Percentiles rank a stretch among this genome's conserved stretches.
Conservation (phyloP, 2,888 invertebrate genomes). For the Drosophila peninsularis region DNA sequence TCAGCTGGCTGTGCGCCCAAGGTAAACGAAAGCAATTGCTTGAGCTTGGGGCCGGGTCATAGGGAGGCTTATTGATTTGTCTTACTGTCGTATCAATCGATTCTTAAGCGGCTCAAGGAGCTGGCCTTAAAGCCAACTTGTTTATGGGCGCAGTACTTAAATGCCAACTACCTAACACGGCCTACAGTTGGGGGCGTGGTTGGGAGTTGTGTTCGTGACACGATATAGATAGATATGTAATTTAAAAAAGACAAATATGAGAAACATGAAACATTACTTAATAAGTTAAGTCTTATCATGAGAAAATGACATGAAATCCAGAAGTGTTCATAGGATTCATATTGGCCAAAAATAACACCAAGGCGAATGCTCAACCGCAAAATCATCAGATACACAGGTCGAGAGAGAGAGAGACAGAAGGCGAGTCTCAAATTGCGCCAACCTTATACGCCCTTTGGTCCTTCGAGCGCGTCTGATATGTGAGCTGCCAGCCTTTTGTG, state of each 20-base stretch:
- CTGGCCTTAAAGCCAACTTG: constrained; percentile 43
- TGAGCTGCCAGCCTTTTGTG: constrained; percentile 29
- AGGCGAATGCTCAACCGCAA: constrained; percentile 23
- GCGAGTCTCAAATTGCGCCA: constrained; percentile 36
- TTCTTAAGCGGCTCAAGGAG: constrained; percentile 35
- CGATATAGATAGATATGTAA: background rate
- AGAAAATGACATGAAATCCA: too few relatives aligned
- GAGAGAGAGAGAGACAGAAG: constrained; percentile 3
- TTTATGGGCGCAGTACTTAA: constrained; percentile 36
- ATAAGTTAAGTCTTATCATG: background rate
- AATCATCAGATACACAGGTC: background rate
- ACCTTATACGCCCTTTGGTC: constrained; percentile 3
- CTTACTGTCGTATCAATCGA: constrained; percentile 50
- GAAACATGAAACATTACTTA: background rate
- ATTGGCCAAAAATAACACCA: background rate
- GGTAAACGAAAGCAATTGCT: constrained; percentile 14
- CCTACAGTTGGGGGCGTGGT: too few relatives aligned
- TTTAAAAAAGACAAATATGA: background rate
- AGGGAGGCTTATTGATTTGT: constrained; percentile 60
- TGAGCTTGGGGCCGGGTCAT: background rate
- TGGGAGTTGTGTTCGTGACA: background rate
- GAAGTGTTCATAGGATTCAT: too few relatives aligned
- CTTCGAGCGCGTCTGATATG: constrained; percentile 32
- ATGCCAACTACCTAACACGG: background rate
- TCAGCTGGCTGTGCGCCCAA: constrained; percentile 38